Evolutionary conservation across 2,888 invertebrate genomes (phyloP).

Genomic region (Drosophila parthenogenetica): DNA sequence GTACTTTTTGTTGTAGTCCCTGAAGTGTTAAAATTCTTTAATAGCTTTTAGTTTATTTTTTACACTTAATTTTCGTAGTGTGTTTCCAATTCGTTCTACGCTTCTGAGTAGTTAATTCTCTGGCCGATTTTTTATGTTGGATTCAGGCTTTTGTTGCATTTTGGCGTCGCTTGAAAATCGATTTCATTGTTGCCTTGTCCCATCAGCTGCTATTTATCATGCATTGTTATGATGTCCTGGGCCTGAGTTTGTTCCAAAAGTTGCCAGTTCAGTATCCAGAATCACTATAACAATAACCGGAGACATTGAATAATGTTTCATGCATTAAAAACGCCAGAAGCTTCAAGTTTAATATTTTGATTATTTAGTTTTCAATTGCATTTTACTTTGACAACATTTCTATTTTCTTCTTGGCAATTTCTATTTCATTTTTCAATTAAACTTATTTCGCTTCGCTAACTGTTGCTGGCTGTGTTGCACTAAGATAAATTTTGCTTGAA

Average conservation of each 20-base stretch:
- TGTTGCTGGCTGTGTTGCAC: constrained; percentile 28
- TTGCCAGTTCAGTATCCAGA: constrained; percentile 7
- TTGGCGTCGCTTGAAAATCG: constrained; percentile 56
- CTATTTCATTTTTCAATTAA: constrained; percentile 47
- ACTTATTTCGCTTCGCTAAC: constrained; percentile 32
- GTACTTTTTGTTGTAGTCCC: no score
- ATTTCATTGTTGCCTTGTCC: constrained; percentile 62
- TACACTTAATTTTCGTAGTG: neutral
- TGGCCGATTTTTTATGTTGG: constrained; percentile 35
- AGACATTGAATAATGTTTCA: constrained; percentile 45
- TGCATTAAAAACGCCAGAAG: constrained; percentile 30
- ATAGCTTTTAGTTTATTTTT: no score
- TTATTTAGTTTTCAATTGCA: constrained; percentile 30
- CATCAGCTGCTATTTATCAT: constrained; percentile 66
- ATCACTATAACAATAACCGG: constrained; percentile 14
- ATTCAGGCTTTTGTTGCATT: constrained; percentile 49
- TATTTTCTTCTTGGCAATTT: constrained; percentile 4
- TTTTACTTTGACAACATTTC: constrained; percentile 1
- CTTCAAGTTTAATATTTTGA: constrained; percentile 18
- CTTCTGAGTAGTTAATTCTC: neutral
- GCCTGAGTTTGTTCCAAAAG: neutral
- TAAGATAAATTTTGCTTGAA: constrained; percentile 18
- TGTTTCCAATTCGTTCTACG: neutral
- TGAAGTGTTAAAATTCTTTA: no score
- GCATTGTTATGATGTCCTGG: constrained; percentile 56